phyloP scores from a whole-genome alignment of 2,888 invertebrate species.

The Teleogryllus oceanicus region DNA sequence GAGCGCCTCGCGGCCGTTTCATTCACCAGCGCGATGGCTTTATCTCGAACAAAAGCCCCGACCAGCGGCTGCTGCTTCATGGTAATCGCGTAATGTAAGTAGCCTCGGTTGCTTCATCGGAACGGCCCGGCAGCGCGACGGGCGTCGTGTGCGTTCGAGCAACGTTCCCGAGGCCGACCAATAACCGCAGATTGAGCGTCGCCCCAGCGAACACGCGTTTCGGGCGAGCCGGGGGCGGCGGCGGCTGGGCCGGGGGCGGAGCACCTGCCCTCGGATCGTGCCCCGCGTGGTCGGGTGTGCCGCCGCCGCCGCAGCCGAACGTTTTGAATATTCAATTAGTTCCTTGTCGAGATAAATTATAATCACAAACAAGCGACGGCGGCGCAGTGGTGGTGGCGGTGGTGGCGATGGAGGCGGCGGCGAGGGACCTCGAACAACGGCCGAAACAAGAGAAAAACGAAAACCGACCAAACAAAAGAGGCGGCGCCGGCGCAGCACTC shows the following conservation, averaged over 20 bases:
- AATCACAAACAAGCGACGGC: slow-evolving; percentile 18
- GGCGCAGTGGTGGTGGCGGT: not conserved
- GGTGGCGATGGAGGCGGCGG: not conserved
- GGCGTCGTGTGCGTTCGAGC: not conserved
- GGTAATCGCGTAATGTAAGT: slow-evolving; percentile 7
- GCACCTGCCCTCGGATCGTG: not conserved
- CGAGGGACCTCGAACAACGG: not conserved
- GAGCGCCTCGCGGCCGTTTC: not conserved
- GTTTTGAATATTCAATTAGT: slow-evolving; percentile 10
- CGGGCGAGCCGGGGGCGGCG: slow-evolving; percentile 1
- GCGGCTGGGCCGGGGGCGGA: not conserved
- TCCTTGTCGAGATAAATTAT: slow-evolving; percentile 18
- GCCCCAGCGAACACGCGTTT: not conserved
- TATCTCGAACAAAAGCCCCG: not conserved
- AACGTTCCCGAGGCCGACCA: not conserved
- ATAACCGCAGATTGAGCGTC: not conserved
- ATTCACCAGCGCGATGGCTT: not conserved
- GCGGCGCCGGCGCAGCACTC: not conserved
- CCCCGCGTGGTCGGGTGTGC: not conserved
- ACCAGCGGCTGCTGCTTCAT: not conserved
- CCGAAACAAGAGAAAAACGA: slow-evolving; percentile 5
- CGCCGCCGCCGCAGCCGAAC: not conserved
- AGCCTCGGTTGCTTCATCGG: not conserved
- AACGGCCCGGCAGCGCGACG: not conserved
- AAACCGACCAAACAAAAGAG: slow-evolving; percentile 18